Conservation (phyloP, 64 coral and sea anemone genomes). For the Dendronephthya gigantea region DNA sequence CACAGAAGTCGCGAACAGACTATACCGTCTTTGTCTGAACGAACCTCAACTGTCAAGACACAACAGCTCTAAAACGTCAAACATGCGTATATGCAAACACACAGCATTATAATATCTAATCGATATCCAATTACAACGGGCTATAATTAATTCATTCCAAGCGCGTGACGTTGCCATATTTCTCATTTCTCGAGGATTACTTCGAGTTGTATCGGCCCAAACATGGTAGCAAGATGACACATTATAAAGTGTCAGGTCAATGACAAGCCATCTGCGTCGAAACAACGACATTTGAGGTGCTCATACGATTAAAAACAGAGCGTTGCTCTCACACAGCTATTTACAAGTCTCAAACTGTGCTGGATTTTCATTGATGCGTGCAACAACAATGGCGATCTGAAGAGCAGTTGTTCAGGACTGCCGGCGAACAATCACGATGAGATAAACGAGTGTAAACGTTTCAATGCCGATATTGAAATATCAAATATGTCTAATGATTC, state of each 20-base stretch:
- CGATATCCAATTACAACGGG: not conserved
- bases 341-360: too few species aligned
- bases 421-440: too few species aligned
- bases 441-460: too few species aligned
- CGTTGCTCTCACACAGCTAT: too few species aligned
- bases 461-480: too few species aligned
- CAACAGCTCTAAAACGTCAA: not conserved
- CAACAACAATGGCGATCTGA: too few species aligned
- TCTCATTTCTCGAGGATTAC: not conserved
- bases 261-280: not conserved
- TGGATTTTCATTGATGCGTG: too few species aligned
- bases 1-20: not conserved
- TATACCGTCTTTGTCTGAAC: not conserved
- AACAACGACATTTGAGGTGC: too few species aligned
- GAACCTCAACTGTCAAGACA: not conserved
- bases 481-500: too few species aligned
- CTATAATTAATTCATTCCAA: not conserved
- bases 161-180: not conserved
- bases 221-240: not conserved
- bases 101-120: not conserved
- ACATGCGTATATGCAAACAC: not conserved
- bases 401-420: too few species aligned
- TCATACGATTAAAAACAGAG: too few species aligned
- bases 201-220: not conserved
- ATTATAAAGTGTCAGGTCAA: not conserved